Base-by-base conservation (phyloP, 2,797 vertebrate genomes). In the Acanthurus tractus region DNA sequence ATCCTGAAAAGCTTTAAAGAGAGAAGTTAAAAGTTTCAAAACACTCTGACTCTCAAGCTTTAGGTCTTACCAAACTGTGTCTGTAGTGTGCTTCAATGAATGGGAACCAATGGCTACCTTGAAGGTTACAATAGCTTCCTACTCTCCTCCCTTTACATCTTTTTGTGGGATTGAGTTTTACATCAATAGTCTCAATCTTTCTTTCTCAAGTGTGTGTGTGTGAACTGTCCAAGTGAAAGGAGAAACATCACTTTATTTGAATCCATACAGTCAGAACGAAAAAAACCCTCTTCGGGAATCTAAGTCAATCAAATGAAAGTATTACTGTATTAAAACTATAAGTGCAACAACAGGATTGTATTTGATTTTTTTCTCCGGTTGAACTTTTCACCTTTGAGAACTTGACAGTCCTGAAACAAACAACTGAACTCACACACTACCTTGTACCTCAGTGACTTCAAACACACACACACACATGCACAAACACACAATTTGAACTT, bases 401-500 rank as follows among this genome's bases (percentile, higher is more conserved):
- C 8, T 12, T n/a, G 11, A 66, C 52, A 13, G 46, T 62, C 68
- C 12, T 61, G 61, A 57, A 57, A 63, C 44, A 79, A 53, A 29
- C n/a, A 52, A 6, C 22, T 11, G 50, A 70, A 53, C 46, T 50
- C 50, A 15, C 22, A 56, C 50, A 20, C 68, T 57, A 8, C 57
- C 64, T 82, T 57, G 66, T 77, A 58, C 38, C 55, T 80, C 25
- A 1, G 59, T 48, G 76, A 63, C 74, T 74, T 78, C 46, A 78
- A 76, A 74, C 65, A 48, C 29, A 34, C 63, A 48, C 15, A 36
- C 2, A 2, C 63, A 42, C 57, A 76, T 15, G 56, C 23, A 64
- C 44, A 46, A 36, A 50, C 4, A n/a, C 45, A 58, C 20, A 18
- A n/a, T n/a, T n/a, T n/a, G 34, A 89, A 90, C 84, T 88, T 57